Evolutionary conservation across 2,113 vertebrate genomes (phyloP).

Genomic region (Ascaphus truei): DNA sequence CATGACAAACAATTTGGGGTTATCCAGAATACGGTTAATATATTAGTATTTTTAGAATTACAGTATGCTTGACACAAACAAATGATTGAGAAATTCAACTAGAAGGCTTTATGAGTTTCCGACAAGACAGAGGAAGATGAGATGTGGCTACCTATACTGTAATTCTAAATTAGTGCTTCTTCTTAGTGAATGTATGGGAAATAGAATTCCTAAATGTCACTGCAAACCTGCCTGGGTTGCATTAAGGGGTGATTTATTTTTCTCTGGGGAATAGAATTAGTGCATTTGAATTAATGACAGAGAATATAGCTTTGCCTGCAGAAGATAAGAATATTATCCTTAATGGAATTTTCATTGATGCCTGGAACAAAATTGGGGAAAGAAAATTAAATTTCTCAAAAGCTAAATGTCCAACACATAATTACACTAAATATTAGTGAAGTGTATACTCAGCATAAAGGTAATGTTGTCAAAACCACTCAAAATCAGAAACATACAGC

Average conservation of each 20-base stretch:
- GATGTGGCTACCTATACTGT: conserved; percentile 28
- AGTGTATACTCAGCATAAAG: conserved; percentile 20
- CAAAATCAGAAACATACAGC: conserved; percentile 17
- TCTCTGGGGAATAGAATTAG: conserved; percentile 35
- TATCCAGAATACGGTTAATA: conserved; percentile 22
- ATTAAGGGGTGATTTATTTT: conserved; percentile 37
- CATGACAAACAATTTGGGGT: conserved; percentile 22
- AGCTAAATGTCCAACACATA: conserved; percentile 33
- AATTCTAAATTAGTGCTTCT: conserved; percentile 36
- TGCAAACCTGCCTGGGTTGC: conserved; percentile 23
- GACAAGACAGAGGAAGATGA: conserved; percentile 32
- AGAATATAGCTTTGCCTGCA: conserved; percentile 32
- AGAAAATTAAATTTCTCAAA: conserved; percentile 32
- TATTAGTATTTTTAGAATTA: conserved; percentile 16
- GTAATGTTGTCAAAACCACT: conserved; percentile 27
- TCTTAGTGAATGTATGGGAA: conserved; percentile 29
- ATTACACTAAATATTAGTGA: conserved; percentile 34
- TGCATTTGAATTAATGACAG: conserved; percentile 36
- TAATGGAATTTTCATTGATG: conserved; percentile 38
- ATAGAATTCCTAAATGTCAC: conserved; percentile 31
- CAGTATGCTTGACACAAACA: conserved; percentile 25
- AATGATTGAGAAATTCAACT: conserved; percentile 34
- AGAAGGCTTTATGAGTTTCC: conserved; percentile 31
- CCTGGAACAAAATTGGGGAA: conserved; percentile 26
- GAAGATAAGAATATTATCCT: conserved; percentile 38